Evolutionary conservation across 2,888 invertebrate genomes (phyloP), one percentile per base, ranked within the genome.

Genomic region (Tyria jacobaeae): DNA sequence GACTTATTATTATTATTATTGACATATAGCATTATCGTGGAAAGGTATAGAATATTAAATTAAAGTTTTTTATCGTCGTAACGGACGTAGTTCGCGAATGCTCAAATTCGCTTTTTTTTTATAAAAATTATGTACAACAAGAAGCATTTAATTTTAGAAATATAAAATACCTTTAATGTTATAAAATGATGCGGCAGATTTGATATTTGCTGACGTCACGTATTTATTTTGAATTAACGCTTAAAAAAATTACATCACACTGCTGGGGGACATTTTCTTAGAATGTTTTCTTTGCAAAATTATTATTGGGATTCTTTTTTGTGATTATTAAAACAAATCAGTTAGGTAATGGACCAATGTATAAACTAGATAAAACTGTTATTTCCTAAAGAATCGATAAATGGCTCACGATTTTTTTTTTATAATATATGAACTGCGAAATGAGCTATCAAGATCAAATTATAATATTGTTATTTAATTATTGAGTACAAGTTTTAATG

Each of bases 381-480:
- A 86, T 82, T 83, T 82, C 84, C 82, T 84, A 77, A 81, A 81
- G 56, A 72, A 76, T 75, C 75, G 78, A 83, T 77, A 83, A 84
- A 76, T 56, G 80, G 90, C 91, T 91, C 90, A 84, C 81, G 84
- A n/a, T n/a, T 85, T 89, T 89, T 88, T 84, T 83, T 87, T 83
- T 82, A 82, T 79, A 80, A 66, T 75, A 79, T 76, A 85, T 85
- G 84, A 88, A 85, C 86, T 76, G 85, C 83, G 83, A 83, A 86
- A 86, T 78, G 89, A 89, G 90, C 89, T 89, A 84, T 88, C 85
- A 86, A 92, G 93, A 93, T 92, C 92, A 94, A 94, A 92, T 89
- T 93, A 92, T 92, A 89, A 91, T 92, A 92, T 91, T 92, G 93
- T 94, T 94, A 92, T 91, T 92, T 92, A 91, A 92, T 92, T 92